Conservation (phyloP, 2,888 invertebrate species). For the Lypha dubia region DNA sequence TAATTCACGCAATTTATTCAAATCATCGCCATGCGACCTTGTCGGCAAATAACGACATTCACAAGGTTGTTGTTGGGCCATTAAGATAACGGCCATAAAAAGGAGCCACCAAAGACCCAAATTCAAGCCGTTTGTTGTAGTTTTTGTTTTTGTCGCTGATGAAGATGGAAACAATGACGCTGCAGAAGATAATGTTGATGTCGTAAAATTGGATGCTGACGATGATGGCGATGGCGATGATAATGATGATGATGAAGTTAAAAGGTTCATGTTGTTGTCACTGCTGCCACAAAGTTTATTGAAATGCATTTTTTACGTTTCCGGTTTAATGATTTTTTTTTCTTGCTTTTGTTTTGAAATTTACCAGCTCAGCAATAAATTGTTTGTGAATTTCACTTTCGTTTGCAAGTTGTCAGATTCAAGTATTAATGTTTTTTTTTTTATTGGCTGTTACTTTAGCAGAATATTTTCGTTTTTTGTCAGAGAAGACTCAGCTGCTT, state of each 20-base stretch:
- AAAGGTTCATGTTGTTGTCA: conserved; percentile 66
- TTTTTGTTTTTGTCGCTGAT: conserved; percentile 50
- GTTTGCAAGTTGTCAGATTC: conserved; percentile 41
- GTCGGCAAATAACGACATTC: conserved; percentile 84
- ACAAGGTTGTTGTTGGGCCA: conserved; percentile 78
- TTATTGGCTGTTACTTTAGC: conserved; percentile 13
- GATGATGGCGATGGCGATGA: conserved; percentile 23
- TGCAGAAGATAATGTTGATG: conserved; percentile 21
- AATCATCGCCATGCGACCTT: conserved; percentile 84
- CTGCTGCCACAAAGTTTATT: conserved; percentile 63
- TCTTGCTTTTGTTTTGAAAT: conserved; percentile 29
- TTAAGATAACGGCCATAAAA: conserved; percentile 77
- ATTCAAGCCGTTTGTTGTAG: conserved; percentile 69
- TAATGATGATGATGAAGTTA: conserved; percentile 51
- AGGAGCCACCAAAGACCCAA: conserved; percentile 76
- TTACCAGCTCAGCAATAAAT: conserved; percentile 36
- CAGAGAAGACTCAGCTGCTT: conserved; percentile 38
- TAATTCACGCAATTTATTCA: conserved; percentile 85
- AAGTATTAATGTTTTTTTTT: conserved; percentile 50
- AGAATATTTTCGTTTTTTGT: conserved; percentile 25
- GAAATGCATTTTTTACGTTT: conserved; percentile 73
- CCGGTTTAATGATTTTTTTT: conserved; percentile 67
- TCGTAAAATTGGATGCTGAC: conserved; percentile 23
- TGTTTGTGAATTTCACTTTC: conserved; percentile 68
- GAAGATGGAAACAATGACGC: conserved; percentile 19